Base-by-base conservation (phyloP, 2,113 vertebrate species). In the Epinephelus cyanopodus region DNA sequence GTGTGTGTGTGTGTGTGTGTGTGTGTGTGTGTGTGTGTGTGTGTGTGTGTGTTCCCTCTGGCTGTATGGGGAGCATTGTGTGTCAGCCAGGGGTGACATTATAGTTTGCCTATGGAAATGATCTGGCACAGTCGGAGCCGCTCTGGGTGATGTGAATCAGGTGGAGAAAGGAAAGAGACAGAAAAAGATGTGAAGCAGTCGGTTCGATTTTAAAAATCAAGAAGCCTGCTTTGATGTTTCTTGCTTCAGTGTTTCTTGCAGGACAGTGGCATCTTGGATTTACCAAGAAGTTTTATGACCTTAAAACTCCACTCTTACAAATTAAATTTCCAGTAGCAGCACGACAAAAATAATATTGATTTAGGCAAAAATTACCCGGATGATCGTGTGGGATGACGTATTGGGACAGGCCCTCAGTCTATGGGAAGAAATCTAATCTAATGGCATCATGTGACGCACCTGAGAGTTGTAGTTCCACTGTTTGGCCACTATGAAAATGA, bases 91-190 rank as follows among this genome's bases (percentile, higher is more conserved):
- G 5, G 63, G 58, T 73, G 75, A 84, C 71, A 63, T 78, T 87
- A 56, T 21, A 42, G 75, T 85, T 76, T 82, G 52, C 48, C 64
- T 82, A 79, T 90, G 82, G 71, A 90, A 81, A 63, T 70, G 64
- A 79, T 74, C 52, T 57, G 76, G 18, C 11, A 48, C 37, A 37
- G 48, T 25, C 15, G 1, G 53, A 37, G 8, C 42, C 42, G 11
- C 11, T 45, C 42, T 10, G 9, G 42, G 9, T 45, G 42, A 45
- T 10, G 42, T 45, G 9, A 58, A 78, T 29, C 42, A 62, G 63
- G 29, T 65, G 47, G 73, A 62, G 61, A 47, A 39, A 45, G 48
- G 17, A 15, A n/a, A 19, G 15, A 39, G 7, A 23, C 48, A 14
- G 15, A 57, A 33, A 29, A 45, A 45, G 63, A 47, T 45, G 42